Evolutionary conservation across 92 coral and sea anemone genomes (phyloP).

Genomic region (Actinostola sp.): DNA sequence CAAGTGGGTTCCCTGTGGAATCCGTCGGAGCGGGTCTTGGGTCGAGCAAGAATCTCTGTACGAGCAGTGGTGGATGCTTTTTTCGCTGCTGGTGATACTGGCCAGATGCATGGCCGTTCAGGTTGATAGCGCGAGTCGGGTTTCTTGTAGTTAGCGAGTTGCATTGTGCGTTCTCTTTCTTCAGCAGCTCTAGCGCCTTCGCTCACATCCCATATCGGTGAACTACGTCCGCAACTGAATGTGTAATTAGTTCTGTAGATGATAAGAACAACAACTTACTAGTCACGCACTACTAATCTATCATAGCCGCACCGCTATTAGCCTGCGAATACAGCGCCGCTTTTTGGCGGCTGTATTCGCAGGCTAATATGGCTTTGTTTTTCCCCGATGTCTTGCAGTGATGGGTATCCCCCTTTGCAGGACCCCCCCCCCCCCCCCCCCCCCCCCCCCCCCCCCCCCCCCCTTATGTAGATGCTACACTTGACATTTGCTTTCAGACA

Average conservation of each 20-base stretch:
- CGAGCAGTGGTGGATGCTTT: constrained; percentile 70
- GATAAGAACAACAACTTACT: no score
- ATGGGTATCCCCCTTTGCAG: no score
- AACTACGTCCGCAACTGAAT: constrained; percentile 85
- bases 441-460: no score
- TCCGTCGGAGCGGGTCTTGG: constrained; percentile 86
- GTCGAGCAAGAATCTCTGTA: constrained; percentile 81
- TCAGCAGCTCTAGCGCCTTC: constrained; percentile 87
- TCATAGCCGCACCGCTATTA: no score
- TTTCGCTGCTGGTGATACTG: constrained; percentile 74
- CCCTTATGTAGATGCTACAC: no score
- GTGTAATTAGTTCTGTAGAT: constrained; percentile 50
- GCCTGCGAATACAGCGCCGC: no score
- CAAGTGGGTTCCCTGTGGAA: constrained; percentile 86
- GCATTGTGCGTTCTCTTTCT: constrained; percentile 80
- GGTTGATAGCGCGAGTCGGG: constrained; percentile 72
- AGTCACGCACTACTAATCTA: no score
- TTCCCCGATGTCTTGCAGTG: no score
- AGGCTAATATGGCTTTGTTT: no score
- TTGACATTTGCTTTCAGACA: no score
- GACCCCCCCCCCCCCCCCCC: no score
- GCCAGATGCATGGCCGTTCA: constrained; percentile 67
- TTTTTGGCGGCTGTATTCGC: no score
- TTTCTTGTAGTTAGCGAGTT: constrained; percentile 82
- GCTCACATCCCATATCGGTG: constrained; percentile 90